Conservation (phyloP, 2,888 invertebrate genomes). For the Tetranychus piercei region DNA sequence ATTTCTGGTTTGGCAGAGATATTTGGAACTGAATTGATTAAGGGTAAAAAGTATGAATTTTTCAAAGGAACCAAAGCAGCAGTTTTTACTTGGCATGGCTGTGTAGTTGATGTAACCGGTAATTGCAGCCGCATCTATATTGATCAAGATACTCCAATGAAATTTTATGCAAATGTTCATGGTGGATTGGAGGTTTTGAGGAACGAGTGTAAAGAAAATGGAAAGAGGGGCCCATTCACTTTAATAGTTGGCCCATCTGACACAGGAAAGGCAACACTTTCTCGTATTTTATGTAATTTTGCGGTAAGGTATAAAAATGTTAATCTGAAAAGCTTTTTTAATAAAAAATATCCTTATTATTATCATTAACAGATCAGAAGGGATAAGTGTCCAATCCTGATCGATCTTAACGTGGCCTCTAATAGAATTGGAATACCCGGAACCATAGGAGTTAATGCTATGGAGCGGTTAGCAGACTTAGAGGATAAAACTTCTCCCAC, state of each 20-base stretch:
- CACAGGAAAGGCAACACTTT: slow-evolving; percentile 86
- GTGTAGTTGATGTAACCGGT: slow-evolving; percentile 58
- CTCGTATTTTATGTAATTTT: slow-evolving; percentile 73
- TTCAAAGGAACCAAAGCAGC: slow-evolving; percentile 77
- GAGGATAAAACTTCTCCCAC: slow-evolving; percentile 88
- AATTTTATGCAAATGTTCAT: slow-evolving; percentile 83
- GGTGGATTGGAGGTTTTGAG: slow-evolving; percentile 79
- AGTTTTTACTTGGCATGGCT: slow-evolving; percentile 88
- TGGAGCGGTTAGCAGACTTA: slow-evolving; percentile 71
- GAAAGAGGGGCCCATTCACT: slow-evolving; percentile 50
- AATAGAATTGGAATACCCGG: slow-evolving; percentile 79
- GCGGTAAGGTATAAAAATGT: slow-evolving; percentile 42
- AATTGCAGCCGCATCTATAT: slow-evolving; percentile 81
- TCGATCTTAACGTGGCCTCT: slow-evolving; percentile 89
- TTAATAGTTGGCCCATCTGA: slow-evolving; percentile 86
- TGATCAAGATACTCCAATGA: slow-evolving; percentile 91
- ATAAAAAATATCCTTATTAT: not conserved
- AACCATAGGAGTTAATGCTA: slow-evolving; percentile 46
- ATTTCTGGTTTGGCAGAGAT: slow-evolving; percentile 79
- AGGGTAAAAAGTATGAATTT: slow-evolving; percentile 76
- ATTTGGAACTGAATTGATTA: slow-evolving; percentile 86
- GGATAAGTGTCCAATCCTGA: slow-evolving; percentile 54
- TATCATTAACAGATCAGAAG: slow-evolving; percentile 9
- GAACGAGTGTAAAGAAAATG: slow-evolving; percentile 52
- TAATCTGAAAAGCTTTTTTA: slow-evolving; percentile 35